Percentiles rank a stretch among this genome's conserved stretches.
These are phyloP conservation scores for Poeciliopsis occidentalis DNA, from an alignment of 2,113 vertebrate genomes.

Conservation along the genomic window DNA sequence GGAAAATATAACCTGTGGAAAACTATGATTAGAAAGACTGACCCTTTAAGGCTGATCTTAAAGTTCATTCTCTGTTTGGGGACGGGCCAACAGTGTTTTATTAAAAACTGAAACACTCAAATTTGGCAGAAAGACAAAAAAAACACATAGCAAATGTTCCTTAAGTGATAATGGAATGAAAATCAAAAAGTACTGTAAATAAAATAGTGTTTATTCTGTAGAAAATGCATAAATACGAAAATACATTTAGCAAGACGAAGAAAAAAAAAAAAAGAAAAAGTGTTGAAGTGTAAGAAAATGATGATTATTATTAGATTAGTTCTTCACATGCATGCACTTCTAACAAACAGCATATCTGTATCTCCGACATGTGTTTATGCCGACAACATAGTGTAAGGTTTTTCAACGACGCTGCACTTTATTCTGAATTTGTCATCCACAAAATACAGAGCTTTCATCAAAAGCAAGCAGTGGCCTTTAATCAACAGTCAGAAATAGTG, in stretches of 20 bases:
- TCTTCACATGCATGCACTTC: constrained; percentile 69
- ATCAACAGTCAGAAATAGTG: constrained; percentile 40
- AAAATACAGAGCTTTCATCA: constrained; percentile 33
- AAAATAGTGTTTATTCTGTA: constrained; percentile 77
- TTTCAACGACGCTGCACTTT: constrained; percentile 29
- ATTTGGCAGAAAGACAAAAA: not conserved
- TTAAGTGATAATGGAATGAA: constrained; percentile 2
- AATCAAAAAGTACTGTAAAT: constrained; percentile 45
- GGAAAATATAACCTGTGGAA: not conserved
- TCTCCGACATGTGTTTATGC: constrained; percentile 18
- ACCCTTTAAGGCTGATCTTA: not conserved
- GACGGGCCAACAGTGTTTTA: not conserved
- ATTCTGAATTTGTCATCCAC: constrained; percentile 50
- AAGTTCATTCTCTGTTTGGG: not conserved
- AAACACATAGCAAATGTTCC: not conserved
- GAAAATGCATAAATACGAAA: constrained; percentile 54
- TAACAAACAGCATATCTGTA: constrained; percentile 23
- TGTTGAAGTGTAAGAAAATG: constrained; percentile 36
- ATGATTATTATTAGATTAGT: constrained; percentile 36
- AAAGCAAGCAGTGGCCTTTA: constrained; percentile 37
- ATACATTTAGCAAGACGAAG: constrained; percentile 49
- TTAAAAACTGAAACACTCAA: not conserved
- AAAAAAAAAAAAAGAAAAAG: constrained; percentile 49
- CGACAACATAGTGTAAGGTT: not conserved
- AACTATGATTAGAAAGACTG: not conserved